Conservation (phyloP, 2,888 invertebrate genomes). For the Polylopha cassiicola region DNA sequence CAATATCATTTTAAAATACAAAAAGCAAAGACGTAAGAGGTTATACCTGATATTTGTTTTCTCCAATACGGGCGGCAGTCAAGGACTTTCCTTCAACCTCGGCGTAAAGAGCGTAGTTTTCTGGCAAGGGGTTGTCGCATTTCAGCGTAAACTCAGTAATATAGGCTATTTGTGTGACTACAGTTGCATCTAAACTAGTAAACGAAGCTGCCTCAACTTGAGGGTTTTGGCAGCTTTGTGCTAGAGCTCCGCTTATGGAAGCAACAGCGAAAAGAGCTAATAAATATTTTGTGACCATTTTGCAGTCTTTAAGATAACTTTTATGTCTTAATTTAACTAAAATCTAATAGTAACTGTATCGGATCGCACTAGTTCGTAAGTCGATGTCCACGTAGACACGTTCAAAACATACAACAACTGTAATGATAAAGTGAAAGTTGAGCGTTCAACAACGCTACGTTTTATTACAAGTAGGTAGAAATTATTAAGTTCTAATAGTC, state of each 20-base stretch:
- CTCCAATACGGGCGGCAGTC: slow-evolving; percentile 87
- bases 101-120: slow-evolving; percentile 88
- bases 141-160: slow-evolving; percentile 92
- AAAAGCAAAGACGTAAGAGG: slow-evolving; percentile 8
- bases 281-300: slow-evolving; percentile 67
- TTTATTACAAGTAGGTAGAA: slow-evolving; percentile 14
- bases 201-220: slow-evolving; percentile 87
- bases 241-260: slow-evolving; percentile 40
- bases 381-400: slow-evolving; percentile 19
- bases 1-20: neutral
- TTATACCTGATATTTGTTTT: slow-evolving; percentile 86
- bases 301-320: slow-evolving; percentile 38
- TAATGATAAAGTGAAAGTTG: slow-evolving; percentile 17
- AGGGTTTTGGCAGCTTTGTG: slow-evolving; percentile 73
- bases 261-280: slow-evolving; percentile 46
- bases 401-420: slow-evolving; percentile 23
- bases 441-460: slow-evolving; percentile 14
- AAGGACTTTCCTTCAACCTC: slow-evolving; percentile 91
- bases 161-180: slow-evolving; percentile 93
- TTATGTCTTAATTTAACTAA: slow-evolving; percentile 35
- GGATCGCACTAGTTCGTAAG: slow-evolving; percentile 25
- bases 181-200: slow-evolving; percentile 94
- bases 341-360: slow-evolving; percentile 31
- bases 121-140: slow-evolving; percentile 81
- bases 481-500: too few species aligned